phyloP scores from a whole-genome alignment of 2,888 invertebrate species.

The Hypselothyrea guttata region DNA sequence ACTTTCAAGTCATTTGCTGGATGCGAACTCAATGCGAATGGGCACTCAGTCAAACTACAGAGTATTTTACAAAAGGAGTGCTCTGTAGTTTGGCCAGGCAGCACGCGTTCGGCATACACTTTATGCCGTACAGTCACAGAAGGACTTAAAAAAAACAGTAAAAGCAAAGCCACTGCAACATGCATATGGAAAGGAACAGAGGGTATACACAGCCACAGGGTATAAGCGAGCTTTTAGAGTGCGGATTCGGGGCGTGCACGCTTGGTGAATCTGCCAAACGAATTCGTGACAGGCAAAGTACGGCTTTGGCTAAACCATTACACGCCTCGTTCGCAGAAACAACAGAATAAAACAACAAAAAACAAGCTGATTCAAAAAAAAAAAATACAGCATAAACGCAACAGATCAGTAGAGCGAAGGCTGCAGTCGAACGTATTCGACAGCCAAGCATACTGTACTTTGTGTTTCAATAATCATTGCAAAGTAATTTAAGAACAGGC shows the following conservation, averaged over 20 bases:
- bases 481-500: too few relatives aligned
- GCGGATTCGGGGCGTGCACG: conserved; percentile 50
- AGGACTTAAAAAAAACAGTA: background rate
- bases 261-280: conserved; percentile 55
- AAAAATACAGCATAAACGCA: background rate
- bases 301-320: conserved; percentile 65
- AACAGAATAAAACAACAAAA: conserved; percentile 6
- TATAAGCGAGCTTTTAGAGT: conserved; percentile 44
- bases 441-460: too few relatives aligned
- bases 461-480: too few relatives aligned
- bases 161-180: conserved; percentile 25
- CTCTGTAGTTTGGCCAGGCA: conserved; percentile 37
- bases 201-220: background rate
- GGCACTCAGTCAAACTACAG: conserved; percentile 65
- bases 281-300: conserved; percentile 67
- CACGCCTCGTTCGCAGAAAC: conserved; percentile 29
- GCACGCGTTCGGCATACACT: conserved; percentile 59
- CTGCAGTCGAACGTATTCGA: too few relatives aligned
- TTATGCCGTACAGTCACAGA: conserved; percentile 12
- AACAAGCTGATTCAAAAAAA: conserved; percentile 1
- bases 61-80: too few relatives aligned
- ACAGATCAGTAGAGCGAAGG: too few relatives aligned
- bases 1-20: conserved; percentile 74
- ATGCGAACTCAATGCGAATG: conserved; percentile 68
- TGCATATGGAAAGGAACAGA: conserved; percentile 32